Base-by-base conservation (phyloP, 2,888 invertebrate genomes). In the Aleiodes alternator region DNA sequence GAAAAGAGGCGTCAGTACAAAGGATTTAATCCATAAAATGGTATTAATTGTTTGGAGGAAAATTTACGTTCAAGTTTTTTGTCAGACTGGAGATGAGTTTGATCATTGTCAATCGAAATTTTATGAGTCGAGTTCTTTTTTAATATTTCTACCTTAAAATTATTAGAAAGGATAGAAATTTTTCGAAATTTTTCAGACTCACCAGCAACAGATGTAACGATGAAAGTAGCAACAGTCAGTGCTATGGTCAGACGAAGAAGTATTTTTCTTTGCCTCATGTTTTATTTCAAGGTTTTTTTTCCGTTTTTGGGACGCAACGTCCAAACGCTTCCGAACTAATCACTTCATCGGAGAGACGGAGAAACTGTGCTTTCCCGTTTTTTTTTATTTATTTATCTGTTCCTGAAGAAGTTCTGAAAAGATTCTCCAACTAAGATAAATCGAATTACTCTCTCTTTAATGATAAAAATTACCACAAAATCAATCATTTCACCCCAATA, bases 191-290 rank as follows among this genome's bases (percentile, higher is more conserved):
- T 51, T 4, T 51, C 4, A 9, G 2, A 75, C 75, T 72, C 66
- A 57, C 66, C 75, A 8, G 71, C 55, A 55, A 70, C 14, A 56
- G 57, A 71, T 31, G 53, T 55, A 34, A 64, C 23, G 66, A 57
- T 43, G 50, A 68, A 57, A 68, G 71, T 75, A 66, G 66, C 57
- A 6, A 71, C n/a, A 68, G 71, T 72, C 71, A 75, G 57, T 12
- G 57, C 71, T 68, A 66, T 71, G 56, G 68, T 71, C 66, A 71
- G 56, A 66, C 71, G 61, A 23, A 50, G 50, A 6, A 51, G 57
- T 29, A 57, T 51, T 48, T 56, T n/a, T 11, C 16, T 57, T 12
- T 50, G 50, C 50, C 56, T 66, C 75, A 75, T 75, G 69, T 23
- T 75, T 55, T 55, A 23, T 61, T 31, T 4, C 34, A 5, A 12